Conservation (phyloP, 2,113 vertebrate genomes). For the Cathartes aura region DNA sequence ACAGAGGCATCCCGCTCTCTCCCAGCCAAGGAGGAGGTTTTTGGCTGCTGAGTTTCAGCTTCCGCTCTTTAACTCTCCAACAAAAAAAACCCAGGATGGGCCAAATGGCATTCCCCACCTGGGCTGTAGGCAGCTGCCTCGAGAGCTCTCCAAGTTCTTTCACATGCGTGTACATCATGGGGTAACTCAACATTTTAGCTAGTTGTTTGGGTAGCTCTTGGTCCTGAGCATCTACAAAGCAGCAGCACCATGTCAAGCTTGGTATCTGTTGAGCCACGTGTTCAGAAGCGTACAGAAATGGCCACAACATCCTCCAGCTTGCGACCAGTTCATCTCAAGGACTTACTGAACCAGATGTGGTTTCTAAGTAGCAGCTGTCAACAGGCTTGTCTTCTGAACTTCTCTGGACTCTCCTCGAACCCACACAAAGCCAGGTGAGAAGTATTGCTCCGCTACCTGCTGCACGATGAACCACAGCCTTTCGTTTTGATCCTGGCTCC, state of each 20-base stretch:
- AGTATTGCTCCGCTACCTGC: neutral
- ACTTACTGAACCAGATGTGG: neutral
- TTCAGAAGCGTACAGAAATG: neutral
- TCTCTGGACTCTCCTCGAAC: neutral
- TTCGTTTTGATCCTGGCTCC: neutral
- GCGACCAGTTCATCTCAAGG: neutral
- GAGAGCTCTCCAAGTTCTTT: neutral
- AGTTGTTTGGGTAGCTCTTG: neutral
- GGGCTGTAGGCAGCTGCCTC: neutral
- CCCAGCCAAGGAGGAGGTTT: neutral
- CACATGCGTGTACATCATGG: rapidly evolving
- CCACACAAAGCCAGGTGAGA: neutral
- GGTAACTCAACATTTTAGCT: neutral
- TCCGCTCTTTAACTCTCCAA: neutral
- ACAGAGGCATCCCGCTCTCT: neutral
- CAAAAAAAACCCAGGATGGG: rapidly evolving
- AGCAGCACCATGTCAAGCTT: rapidly evolving
- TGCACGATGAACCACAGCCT: rapidly evolving
- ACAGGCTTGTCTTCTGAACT: neutral
- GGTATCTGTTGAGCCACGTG: rapidly evolving
- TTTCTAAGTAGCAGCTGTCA: neutral
- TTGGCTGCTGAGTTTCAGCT: neutral
- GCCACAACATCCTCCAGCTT: neutral
- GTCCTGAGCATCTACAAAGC: neutral
- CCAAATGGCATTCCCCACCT: neutral